Evolutionary conservation across 2,113 vertebrate species (phyloP).

Genomic region (Syngnathoides biaculeatus): DNA sequence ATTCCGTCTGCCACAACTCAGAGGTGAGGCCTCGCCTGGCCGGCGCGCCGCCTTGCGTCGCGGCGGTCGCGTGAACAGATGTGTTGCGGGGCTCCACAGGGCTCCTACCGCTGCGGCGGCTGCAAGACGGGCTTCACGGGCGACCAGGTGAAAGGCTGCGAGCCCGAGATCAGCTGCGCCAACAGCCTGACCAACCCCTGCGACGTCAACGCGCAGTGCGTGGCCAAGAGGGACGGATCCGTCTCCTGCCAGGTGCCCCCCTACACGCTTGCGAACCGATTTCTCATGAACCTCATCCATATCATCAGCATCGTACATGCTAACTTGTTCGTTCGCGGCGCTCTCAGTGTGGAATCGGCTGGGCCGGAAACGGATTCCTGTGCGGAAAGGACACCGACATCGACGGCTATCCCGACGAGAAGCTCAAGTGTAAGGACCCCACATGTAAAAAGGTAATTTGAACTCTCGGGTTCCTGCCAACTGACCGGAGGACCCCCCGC

Average conservation of each 20-base stretch:
- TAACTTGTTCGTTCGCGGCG: conserved; percentile 11
- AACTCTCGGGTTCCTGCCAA: background rate
- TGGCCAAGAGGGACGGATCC: conserved; percentile 79
- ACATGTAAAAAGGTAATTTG: conserved; percentile 85
- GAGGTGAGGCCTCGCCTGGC: conserved; percentile 73
- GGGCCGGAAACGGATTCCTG: conserved; percentile 92
- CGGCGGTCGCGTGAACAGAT: background rate
- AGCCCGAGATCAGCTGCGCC: conserved; percentile 81
- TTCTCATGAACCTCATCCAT: background rate
- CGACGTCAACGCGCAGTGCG: conserved; percentile 83
- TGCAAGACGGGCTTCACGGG: conserved; percentile 88
- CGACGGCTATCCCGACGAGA: conserved; percentile 92
- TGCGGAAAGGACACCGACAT: conserved; percentile 97
- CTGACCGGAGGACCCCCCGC: background rate
- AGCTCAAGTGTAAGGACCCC: conserved; percentile 82
- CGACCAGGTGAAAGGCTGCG: conserved; percentile 87
- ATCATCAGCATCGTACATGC: background rate
- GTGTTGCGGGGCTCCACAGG: conserved; percentile 67
- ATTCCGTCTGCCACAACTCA: conserved; percentile 92
- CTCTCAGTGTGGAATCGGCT: conserved; percentile 90
- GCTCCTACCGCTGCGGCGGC: conserved; percentile 87
- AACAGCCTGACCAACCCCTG: conserved; percentile 89
- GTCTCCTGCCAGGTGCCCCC: conserved; percentile 82
- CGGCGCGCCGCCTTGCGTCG: background rate
- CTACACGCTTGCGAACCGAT: background rate